These are phyloP conservation scores for Chrysolina americana DNA, from an alignment of 2,888 invertebrate species.

Conservation along the genomic window DNA sequence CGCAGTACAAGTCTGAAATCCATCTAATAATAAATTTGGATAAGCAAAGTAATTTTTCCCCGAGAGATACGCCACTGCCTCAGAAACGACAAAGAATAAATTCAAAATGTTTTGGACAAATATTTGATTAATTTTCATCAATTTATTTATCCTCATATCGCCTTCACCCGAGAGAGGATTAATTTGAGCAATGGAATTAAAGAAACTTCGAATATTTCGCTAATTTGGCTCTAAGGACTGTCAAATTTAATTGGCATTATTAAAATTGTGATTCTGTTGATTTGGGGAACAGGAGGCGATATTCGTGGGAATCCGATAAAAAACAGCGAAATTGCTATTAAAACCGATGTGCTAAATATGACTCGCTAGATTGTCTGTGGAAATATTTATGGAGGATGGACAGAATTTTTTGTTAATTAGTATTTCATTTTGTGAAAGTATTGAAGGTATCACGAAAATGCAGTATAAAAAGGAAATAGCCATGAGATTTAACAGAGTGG, in stretches of 20 bases:
- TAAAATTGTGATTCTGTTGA: constrained; percentile 26
- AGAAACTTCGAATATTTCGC: constrained; percentile 34
- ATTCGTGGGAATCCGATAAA: background rate
- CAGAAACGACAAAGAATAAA: background rate
- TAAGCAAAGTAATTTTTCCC: no score
- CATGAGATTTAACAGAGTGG: no score
- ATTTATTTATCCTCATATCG: background rate
- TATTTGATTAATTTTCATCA: constrained; percentile 9
- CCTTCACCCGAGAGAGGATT: background rate
- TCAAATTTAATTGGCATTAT: constrained; percentile 44
- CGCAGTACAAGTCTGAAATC: no score
- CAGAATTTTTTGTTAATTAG: no score
- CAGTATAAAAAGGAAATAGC: no score
- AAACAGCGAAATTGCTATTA: background rate
- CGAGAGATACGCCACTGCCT: background rate
- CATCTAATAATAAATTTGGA: no score
- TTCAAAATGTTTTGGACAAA: constrained; percentile 2
- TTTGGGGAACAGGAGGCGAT: background rate
- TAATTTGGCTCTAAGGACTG: constrained; percentile 31
- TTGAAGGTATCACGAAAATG: no score
- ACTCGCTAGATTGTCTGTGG: background rate
- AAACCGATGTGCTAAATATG: background rate
- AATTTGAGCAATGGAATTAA: constrained; percentile 10
- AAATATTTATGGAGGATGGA: no score
- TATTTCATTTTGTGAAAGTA: no score